Evolutionary conservation across 1,140 invertebrate species (phyloP), one percentile per base, ranked within the genome.

Genomic region (Streblospio benedicti): DNA sequence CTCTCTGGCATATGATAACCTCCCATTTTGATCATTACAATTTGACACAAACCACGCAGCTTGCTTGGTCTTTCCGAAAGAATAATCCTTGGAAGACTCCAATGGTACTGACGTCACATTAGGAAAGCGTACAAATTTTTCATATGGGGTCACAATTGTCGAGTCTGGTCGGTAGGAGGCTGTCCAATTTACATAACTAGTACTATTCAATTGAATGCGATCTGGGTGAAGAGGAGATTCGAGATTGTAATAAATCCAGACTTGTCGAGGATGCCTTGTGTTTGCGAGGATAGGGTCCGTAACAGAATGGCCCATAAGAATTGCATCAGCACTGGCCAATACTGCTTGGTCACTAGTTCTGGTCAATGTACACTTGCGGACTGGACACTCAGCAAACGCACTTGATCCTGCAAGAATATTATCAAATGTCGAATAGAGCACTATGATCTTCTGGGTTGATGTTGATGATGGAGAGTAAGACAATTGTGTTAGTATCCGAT

Each of bases 1-100:
- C 45, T 73, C 35, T 35, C 57, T 44, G 30, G 69, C 65, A 44
- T 69, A 68, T 28, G 61, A 38, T 38, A 76, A 64, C 32, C 76
- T 41, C 0, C 66, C 63, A 35, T 62, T 97, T 55, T 86, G 84
- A 0, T 92, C 89, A 62, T 86, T 87, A 73, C 93, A 97, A 77
- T 97, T 96, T 25, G 92, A 96, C 18, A 97, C 93, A 76, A 97
- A 96, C 93, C 93, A 97, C 35, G 92, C 93, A 2, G 94, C 91
- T 76, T 67, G 69, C 61, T 76, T 76, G 0, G 66, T 73, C 60
- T 76, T 76, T 9, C 73, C 75, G 2, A 23, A 55, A 1, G 75
- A 71, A 60, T 74, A 76, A 63, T 74, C 74, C 62, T 67, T 71
- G 16, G 61, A 60, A 12, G 67, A 69, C 18, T 57, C 59, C 30